Conservation (phyloP, 1,140 invertebrate species). For the Drosophila tsacasi region DNA sequence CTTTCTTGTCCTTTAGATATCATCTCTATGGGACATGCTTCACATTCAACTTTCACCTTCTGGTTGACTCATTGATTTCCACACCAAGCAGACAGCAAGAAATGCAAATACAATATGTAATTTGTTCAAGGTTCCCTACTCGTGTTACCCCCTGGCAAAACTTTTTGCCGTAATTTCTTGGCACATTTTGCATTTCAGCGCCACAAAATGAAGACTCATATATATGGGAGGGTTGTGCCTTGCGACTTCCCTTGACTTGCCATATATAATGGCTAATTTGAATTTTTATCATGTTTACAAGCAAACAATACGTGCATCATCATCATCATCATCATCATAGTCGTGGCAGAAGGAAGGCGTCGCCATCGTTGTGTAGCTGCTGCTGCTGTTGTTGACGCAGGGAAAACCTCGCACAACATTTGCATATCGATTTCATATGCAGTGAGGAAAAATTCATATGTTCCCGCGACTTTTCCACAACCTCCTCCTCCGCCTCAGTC, state of each 20-base stretch:
- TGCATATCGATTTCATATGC: constrained; percentile 84
- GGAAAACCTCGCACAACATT: constrained; percentile 71
- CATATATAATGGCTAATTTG: constrained; percentile 80
- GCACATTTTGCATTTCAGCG: constrained; percentile 79
- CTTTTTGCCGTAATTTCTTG: constrained; percentile 71
- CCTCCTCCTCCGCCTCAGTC: neutral
- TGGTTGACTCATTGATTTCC: constrained; percentile 51
- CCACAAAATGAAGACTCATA: constrained; percentile 44
- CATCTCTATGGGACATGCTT: neutral
- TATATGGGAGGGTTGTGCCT: constrained; percentile 9
- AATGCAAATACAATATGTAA: constrained; percentile 66
- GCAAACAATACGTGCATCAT: constrained; percentile 84
- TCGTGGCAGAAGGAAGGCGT: constrained; percentile 26
- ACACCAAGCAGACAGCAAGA: constrained; percentile 28
- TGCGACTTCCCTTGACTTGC: constrained; percentile 30
- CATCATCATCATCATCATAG: constrained; percentile 62
- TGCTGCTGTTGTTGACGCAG: constrained; percentile 41
- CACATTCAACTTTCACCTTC: constrained; percentile 38
- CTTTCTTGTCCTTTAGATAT: constrained; percentile 1
- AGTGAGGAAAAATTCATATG: constrained; percentile 65
- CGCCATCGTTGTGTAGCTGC: neutral
- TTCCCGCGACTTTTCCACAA: constrained; percentile 17
- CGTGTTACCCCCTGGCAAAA: constrained; percentile 18
- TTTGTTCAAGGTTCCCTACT: constrained; percentile 64
- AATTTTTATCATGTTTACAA: constrained; percentile 84